Evolutionary conservation across 2,888 invertebrate genomes (phyloP).

Genomic region (Leptinotarsa haldemani): DNA sequence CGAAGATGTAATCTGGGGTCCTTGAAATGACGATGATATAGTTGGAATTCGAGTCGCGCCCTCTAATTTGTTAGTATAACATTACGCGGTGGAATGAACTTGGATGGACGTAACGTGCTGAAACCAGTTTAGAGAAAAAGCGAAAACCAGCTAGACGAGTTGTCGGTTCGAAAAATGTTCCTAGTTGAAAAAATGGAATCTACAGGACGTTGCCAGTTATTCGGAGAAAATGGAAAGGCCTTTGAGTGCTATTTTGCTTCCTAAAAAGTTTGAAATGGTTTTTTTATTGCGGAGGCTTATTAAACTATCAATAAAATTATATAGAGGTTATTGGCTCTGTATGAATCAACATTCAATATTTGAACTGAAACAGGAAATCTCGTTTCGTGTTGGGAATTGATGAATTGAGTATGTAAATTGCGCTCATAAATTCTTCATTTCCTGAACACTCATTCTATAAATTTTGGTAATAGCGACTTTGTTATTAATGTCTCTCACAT

Average conservation of each 20-base stretch:
- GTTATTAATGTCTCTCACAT: too few relatives aligned
- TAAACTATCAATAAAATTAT: too few relatives aligned
- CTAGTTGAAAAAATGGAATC: neutral
- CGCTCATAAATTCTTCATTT: too few relatives aligned
- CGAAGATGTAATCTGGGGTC: conserved; percentile 6
- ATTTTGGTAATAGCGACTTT: too few relatives aligned
- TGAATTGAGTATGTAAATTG: too few relatives aligned
- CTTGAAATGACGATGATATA: conserved; percentile 4
- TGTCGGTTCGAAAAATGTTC: neutral
- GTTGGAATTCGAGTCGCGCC: conserved; percentile 11
- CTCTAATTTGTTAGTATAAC: conserved; percentile 13
- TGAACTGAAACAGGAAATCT: too few relatives aligned
- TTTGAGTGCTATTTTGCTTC: neutral
- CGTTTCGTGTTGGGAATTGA: too few relatives aligned
- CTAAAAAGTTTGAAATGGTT: too few relatives aligned
- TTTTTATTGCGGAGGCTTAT: neutral
- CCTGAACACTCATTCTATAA: too few relatives aligned
- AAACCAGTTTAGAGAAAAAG: conserved; percentile 4
- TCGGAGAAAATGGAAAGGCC: neutral
- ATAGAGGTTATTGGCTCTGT: too few relatives aligned
- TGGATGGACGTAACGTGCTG: conserved; percentile 1
- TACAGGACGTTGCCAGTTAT: neutral
- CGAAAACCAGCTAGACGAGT: neutral
- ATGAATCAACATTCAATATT: too few relatives aligned
- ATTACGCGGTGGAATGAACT: conserved; percentile 12